Conservation (phyloP, 1,140 invertebrate genomes). For the Papilio machaon region DNA sequence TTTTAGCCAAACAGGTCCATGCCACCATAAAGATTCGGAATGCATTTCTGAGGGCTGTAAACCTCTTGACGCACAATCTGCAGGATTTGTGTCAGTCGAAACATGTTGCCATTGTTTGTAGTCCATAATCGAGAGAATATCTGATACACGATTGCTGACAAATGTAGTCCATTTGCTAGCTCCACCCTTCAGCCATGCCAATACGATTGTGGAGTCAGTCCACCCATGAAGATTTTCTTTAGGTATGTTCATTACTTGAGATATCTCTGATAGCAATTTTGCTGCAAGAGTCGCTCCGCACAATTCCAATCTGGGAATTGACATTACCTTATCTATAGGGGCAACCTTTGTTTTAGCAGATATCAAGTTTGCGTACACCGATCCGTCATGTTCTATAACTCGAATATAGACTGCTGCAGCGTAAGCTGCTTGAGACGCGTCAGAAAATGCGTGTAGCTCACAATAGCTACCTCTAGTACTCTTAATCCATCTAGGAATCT, state of each 20-base stretch:
- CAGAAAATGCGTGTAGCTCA: slow-evolving; percentile 52
- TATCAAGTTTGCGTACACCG: slow-evolving; percentile 45
- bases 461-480: slow-evolving; percentile 8
- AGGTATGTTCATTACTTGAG: slow-evolving; percentile 52
- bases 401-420: slow-evolving; percentile 49
- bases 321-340: slow-evolving; percentile 55
- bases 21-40: slow-evolving; percentile 44
- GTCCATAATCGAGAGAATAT: too few species aligned
- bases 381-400: slow-evolving; percentile 34
- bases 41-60: slow-evolving; percentile 40
- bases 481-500: slow-evolving; percentile 46
- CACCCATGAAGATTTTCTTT: slow-evolving; percentile 56
- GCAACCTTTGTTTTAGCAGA: slow-evolving; percentile 63
- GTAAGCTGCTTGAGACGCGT: slow-evolving; percentile 50
- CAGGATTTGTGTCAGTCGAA: slow-evolving; percentile 42
- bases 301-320: slow-evolving; percentile 63
- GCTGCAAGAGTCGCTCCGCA: slow-evolving; percentile 57
- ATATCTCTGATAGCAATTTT: slow-evolving; percentile 46
- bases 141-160: too few species aligned
- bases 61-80: slow-evolving; percentile 47
- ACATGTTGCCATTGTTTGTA: too few species aligned
- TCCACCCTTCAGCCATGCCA: slow-evolving; percentile 59
- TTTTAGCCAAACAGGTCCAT: slow-evolving; percentile 39
- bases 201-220: slow-evolving; percentile 71
- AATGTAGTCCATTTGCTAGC: too few species aligned